Percentiles rank a stretch among this genome's conserved stretches.
phyloP scores from a whole-genome alignment of 2,797 vertebrate species.

The Neostethus bicornis region DNA sequence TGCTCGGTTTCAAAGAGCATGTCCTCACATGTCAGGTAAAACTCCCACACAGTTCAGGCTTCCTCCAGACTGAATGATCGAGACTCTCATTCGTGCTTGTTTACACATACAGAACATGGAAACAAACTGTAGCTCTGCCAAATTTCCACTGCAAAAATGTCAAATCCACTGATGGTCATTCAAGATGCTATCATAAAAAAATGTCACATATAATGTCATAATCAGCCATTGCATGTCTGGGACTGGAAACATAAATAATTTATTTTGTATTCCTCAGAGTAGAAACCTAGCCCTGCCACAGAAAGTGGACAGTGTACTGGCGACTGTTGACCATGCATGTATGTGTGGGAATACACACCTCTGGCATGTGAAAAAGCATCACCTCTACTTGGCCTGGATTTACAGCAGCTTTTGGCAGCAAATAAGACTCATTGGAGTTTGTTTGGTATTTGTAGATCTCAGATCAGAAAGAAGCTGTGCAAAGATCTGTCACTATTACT shows the following conservation, averaged over 20 bases:
- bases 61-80: constrained; percentile 11
- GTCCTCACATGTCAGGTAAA: not conserved
- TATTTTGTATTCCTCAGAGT: constrained; percentile 13
- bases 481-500: not conserved
- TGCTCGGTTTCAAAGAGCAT: too few species aligned
- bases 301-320: not conserved
- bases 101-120: constrained; percentile 12
- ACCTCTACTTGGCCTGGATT: constrained; percentile 36
- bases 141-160: constrained; percentile 12
- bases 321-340: constrained; percentile 10
- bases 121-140: constrained; percentile 7
- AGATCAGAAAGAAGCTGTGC: constrained; percentile 22
- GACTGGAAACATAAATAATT: constrained; percentile 36
- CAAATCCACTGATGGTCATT: constrained; percentile 18
- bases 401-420: constrained; percentile 30
- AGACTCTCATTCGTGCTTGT: constrained; percentile 7
- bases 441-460: constrained; percentile 18
- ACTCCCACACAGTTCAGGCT: not conserved
- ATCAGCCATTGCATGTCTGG: constrained; percentile 19
- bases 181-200: constrained; percentile 27
- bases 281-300: constrained; percentile 17
- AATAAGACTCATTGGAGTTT: constrained; percentile 27
- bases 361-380: constrained; percentile 38
- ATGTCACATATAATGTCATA: constrained; percentile 34
- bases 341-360: constrained; percentile 23